These are phyloP conservation scores for Dascillus cervinus DNA, from an alignment of 2,888 invertebrate species.

Conservation along the genomic window DNA sequence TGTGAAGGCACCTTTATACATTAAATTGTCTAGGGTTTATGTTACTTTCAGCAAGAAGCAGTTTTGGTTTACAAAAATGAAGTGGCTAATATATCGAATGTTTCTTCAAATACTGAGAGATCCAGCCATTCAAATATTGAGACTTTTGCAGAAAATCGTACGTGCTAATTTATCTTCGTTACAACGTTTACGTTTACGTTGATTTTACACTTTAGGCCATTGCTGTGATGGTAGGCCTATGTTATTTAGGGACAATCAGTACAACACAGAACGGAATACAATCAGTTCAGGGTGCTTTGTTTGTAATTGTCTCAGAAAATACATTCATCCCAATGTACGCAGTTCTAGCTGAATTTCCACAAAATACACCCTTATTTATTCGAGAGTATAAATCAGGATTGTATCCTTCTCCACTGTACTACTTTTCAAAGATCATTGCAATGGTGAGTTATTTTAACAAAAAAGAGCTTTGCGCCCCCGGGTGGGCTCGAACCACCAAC, in stretches of 20 bases:
- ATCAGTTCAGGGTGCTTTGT: conserved; percentile 80
- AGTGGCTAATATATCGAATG: conserved; percentile 69
- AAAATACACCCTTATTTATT: conserved; percentile 69
- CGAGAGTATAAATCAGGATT: conserved; percentile 77
- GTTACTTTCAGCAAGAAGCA: conserved; percentile 52
- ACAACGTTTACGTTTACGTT: too few species aligned
- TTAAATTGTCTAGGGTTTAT: too few species aligned
- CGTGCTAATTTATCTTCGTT: conserved; percentile 35
- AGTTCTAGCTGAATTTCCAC: conserved; percentile 75
- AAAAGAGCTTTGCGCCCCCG: conserved; percentile 53
- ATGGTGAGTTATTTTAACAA: conserved; percentile 51
- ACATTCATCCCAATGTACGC: conserved; percentile 90
- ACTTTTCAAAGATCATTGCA: conserved; percentile 68
- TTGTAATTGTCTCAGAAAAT: conserved; percentile 82
- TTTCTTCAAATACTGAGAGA: conserved; percentile 68
- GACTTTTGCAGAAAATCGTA: conserved; percentile 78
- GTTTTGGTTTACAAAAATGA: conserved; percentile 63
- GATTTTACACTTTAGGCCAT: too few species aligned
- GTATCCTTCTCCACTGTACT: conserved; percentile 74
- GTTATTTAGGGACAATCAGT: conserved; percentile 69
- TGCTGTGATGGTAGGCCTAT: conserved; percentile 73
- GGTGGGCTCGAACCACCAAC: conserved; percentile 98
- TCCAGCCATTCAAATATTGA: conserved; percentile 67
- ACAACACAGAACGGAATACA: conserved; percentile 76
- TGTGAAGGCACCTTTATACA: too few species aligned